A percentile compares a stretch with the other conserved stretches of the same genome.
These are phyloP conservation scores for Petrolisthes manimaculis DNA, from an alignment of 2,888 invertebrate genomes.

Conservation along the genomic window DNA sequence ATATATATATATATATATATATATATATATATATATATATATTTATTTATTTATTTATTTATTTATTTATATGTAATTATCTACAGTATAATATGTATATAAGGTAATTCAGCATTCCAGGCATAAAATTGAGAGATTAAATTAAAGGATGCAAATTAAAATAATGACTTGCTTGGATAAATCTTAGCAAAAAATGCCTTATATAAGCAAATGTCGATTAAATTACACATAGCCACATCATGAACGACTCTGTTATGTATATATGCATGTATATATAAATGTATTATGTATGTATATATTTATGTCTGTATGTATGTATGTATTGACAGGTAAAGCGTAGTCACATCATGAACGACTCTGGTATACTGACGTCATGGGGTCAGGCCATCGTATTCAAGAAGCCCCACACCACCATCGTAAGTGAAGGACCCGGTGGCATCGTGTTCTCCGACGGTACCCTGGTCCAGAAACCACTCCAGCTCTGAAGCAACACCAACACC, in stretches of 20 bases:
- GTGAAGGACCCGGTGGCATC: background rate
- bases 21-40: no score
- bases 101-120: background rate
- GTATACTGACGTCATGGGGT: background rate
- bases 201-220: no score
- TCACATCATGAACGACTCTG: background rate
- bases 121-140: background rate
- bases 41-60: no score
- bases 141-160: background rate
- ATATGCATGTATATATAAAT: no score
- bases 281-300: no score
- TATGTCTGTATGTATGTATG: no score
- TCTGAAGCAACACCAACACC: background rate
- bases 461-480: background rate
- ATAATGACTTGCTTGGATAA: background rate
- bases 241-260: no score
- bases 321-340: background rate
- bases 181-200: no score
- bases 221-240: no score
- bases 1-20: no score
- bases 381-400: background rate
- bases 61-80: background rate
- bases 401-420: slow-evolving; percentile 2
- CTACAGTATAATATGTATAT: background rate
- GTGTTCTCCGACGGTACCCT: background rate